Base-by-base conservation (phyloP, 2,797 vertebrate species). In the Apogon hyalosoma region DNA sequence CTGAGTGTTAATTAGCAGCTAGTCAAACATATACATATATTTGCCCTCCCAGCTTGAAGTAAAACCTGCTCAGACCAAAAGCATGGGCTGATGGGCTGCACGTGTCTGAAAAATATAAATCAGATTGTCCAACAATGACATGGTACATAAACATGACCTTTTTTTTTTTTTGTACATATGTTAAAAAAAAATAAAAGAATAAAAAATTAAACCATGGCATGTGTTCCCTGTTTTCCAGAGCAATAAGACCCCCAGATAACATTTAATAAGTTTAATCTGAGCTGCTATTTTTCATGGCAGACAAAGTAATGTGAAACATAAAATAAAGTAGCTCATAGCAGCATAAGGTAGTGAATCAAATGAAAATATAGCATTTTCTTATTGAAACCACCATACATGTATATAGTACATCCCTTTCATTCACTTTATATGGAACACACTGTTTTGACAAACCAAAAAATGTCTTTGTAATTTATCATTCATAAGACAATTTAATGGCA, bases 321-420 rank as follows among this genome's bases (percentile, higher is more conserved):
- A 15, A 31, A 52, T 56, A 40, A 39, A 43, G 64, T 36, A 69
- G 24, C 66, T 62, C 68, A 73, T 61, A 73, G 83, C 83, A 88
- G 61, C 66, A 1, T 63, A 31, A 59, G 64, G 4, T 40, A 21
- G 13, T 33, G 16, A 69, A 58, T 69, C 47, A 69, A 36, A 36
- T 8, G 33, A 10, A 36, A 6, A 28, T 28, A 28, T 28, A 28
- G 24, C 1, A 28, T 28, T 6, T 28, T 28, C 24, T 28, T 28
- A 28, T 28, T 28, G 24, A 28, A 28, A 28, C 24, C 33, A 36
- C 33, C 7, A 36, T 36, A 36, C 33, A 36, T 9, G 33, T 8
- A 36, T 10, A 36, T 36, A 36, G 7, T 4, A 8, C 33, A 36
- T 9, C 33, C 7, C 7, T 8, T 10, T 36, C 33, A 36, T 36